Evolutionary conservation across 1,140 invertebrate genomes (phyloP).

Genomic region (Bombus affinis): DNA sequence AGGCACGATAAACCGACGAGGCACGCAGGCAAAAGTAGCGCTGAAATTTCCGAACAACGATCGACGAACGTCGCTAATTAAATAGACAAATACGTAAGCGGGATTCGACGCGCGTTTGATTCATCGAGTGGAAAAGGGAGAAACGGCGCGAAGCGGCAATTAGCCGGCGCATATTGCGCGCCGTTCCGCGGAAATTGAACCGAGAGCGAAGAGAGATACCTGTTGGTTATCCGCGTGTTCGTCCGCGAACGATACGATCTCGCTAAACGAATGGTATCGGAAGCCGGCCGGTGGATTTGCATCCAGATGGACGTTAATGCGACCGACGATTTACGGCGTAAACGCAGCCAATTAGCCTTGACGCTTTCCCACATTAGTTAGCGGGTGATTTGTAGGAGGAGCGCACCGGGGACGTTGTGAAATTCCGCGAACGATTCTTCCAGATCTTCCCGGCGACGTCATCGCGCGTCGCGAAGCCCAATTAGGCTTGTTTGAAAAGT

Average conservation of each 20-base stretch:
- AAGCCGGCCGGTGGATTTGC: constrained; percentile 16
- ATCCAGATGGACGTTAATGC: constrained; percentile 52
- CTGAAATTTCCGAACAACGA: constrained; percentile 1
- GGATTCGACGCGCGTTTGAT: not conserved
- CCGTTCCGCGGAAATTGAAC: constrained; percentile 17
- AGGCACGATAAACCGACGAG: not conserved
- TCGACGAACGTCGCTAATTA: constrained; percentile 1
- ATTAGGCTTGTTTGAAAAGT: constrained; percentile 50
- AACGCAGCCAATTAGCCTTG: constrained; percentile 64
- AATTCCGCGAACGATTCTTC: constrained; percentile 56
- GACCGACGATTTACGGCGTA: constrained; percentile 37
- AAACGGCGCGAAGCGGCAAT: not conserved
- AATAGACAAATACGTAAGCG: constrained; percentile 6
- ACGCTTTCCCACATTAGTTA: constrained; percentile 69
- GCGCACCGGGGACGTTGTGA: constrained; percentile 31
- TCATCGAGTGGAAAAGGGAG: not conserved
- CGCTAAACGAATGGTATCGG: constrained; percentile 31
- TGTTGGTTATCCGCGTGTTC: constrained; percentile 9
- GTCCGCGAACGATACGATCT: constrained; percentile 28
- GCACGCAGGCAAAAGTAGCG: not conserved
- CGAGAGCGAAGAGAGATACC: not conserved
- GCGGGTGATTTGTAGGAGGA: constrained; percentile 41
- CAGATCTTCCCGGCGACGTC: constrained; percentile 34
- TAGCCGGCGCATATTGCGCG: not conserved
- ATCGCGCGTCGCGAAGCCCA: constrained; percentile 19